Evolutionary conservation across 1,140 invertebrate species (phyloP).

Genomic region (Conus ventricosus): DNA sequence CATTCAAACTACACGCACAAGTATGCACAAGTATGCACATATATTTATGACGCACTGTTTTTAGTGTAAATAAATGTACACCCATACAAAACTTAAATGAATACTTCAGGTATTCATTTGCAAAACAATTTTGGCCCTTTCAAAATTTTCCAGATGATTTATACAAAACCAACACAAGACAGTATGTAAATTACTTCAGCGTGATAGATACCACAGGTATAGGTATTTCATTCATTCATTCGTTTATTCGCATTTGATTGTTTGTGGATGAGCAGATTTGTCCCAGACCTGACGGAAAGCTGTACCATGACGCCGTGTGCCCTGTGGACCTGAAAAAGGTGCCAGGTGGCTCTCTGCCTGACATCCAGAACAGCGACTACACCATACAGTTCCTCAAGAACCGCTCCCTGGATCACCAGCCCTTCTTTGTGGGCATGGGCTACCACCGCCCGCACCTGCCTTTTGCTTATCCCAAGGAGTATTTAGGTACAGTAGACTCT

Average conservation of each 20-base stretch:
- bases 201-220: too few species aligned
- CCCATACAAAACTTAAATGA: too few species aligned
- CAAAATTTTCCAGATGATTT: too few species aligned
- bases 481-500: constrained; percentile 22
- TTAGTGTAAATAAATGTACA: too few species aligned
- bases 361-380: constrained; percentile 80
- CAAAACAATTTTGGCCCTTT: too few species aligned
- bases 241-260: background rate
- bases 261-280: constrained; percentile 79
- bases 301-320: constrained; percentile 83
- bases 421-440: constrained; percentile 55
- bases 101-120: too few species aligned
- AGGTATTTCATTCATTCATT: too few species aligned
- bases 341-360: constrained; percentile 84
- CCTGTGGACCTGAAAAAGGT: constrained; percentile 83
- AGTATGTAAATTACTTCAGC: too few species aligned
- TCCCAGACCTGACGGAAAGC: constrained; percentile 73
- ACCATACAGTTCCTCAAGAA: constrained; percentile 83
- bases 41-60: background rate
- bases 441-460: constrained; percentile 55
- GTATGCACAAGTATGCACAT: background rate
- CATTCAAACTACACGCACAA: too few species aligned
- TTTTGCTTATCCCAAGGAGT: constrained; percentile 49
- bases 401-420: constrained; percentile 66
- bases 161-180: too few species aligned